Conservation (phyloP, 2,113 vertebrate genomes). For the Spermophilus dauricus region DNA sequence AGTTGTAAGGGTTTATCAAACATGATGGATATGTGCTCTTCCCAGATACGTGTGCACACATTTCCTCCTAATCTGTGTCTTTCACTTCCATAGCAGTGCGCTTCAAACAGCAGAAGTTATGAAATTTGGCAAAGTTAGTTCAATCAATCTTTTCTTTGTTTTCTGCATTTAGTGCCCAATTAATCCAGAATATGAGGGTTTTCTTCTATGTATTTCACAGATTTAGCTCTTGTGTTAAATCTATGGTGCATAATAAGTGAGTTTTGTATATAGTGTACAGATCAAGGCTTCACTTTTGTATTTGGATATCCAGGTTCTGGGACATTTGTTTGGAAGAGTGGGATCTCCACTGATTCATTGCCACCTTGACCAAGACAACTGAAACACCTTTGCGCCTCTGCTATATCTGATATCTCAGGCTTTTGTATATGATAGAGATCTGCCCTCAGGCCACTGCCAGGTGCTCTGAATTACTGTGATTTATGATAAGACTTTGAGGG, state of each 20-base stretch:
- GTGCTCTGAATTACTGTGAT: not conserved
- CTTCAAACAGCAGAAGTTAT: not conserved
- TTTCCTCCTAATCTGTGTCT: not conserved
- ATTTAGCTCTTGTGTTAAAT: not conserved
- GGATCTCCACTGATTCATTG: not conserved
- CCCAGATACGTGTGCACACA: not conserved
- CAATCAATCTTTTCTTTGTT: not conserved
- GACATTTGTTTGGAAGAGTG: not conserved
- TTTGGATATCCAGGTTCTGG: not conserved
- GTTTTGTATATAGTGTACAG: not conserved
- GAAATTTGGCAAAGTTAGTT: not conserved
- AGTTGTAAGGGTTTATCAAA: not conserved
- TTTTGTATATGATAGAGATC: not conserved
- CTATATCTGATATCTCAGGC: not conserved
- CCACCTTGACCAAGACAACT: not conserved
- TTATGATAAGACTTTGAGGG: not conserved
- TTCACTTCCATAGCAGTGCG: not conserved
- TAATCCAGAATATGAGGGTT: not conserved
- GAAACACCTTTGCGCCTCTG: not conserved
- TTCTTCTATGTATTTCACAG: not conserved
- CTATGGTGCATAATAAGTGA: not conserved
- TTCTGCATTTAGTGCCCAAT: not conserved
- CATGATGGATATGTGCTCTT: not conserved
- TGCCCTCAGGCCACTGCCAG: not conserved
- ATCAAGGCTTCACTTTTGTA: not conserved